A percentile compares a stretch with the other conserved stretches of the same genome.
Evolutionary conservation across 2,797 vertebrate species (phyloP).

Genomic region (Ctenochaetus hawaiiensis): DNA sequence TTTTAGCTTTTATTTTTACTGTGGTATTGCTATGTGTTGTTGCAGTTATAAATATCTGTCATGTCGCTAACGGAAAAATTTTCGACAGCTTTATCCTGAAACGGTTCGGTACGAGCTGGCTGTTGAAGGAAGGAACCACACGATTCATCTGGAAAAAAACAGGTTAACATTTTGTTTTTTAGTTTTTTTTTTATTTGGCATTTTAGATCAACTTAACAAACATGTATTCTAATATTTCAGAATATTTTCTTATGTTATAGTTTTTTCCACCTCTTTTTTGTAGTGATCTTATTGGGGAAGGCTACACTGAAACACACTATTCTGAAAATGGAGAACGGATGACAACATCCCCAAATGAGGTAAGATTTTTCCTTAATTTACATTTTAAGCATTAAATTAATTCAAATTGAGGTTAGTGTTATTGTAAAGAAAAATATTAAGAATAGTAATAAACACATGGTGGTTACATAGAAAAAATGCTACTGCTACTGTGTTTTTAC

Average conservation of each 20-base stretch:
- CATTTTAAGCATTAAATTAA: background rate
- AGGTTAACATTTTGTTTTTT: slow-evolving; percentile 68
- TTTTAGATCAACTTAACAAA: no score
- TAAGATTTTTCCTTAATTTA: slow-evolving; percentile 52
- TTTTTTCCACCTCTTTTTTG: background rate
- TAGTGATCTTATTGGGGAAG: slow-evolving; percentile 87
- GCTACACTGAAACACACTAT: slow-evolving; percentile 88
- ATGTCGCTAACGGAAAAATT: background rate
- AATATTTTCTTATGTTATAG: background rate
- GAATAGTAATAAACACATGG: background rate
- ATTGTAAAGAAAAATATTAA: no score
- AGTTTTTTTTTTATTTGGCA: no score
- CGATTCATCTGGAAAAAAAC: slow-evolving; percentile 89
- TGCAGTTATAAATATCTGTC: background rate
- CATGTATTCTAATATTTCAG: background rate
- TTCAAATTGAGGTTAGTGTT: no score
- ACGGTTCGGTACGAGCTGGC: slow-evolving; percentile 81
- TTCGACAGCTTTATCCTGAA: slow-evolving; percentile 83
- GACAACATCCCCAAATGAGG: slow-evolving; percentile 77
- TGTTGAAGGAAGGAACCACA: slow-evolving; percentile 82
- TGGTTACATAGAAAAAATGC: background rate
- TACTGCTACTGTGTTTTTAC: background rate
- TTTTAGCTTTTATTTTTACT: no score
- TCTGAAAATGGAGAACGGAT: slow-evolving; percentile 83
- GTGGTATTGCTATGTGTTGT: background rate